A percentile compares a stretch with the other conserved stretches of the same genome.
phyloP scores from a whole-genome alignment of 2,888 invertebrate genomes.

The Lycaena phlaeas region DNA sequence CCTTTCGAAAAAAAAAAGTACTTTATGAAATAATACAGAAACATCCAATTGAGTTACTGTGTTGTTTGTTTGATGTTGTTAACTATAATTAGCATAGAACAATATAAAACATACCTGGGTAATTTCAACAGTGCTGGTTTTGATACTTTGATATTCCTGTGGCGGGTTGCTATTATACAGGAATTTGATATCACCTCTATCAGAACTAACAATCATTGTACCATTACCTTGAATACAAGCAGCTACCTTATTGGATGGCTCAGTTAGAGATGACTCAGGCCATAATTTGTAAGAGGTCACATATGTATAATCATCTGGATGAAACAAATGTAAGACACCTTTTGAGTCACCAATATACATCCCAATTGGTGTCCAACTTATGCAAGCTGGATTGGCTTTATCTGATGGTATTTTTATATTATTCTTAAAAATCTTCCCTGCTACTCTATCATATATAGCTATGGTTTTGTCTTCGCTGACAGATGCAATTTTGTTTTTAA shows the following conservation, averaged over 20 bases:
- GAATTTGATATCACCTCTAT: constrained; percentile 60
- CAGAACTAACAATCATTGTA: constrained; percentile 55
- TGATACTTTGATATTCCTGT: constrained; percentile 42
- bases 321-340: constrained; percentile 51
- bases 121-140: constrained; percentile 49
- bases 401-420: constrained; percentile 49
- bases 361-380: constrained; percentile 51
- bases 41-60: no score
- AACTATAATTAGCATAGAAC: no score
- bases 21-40: no score
- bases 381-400: constrained; percentile 53
- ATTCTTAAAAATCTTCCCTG: constrained; percentile 50
- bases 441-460: constrained; percentile 70
- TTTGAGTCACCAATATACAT: constrained; percentile 62
- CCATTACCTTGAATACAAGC: constrained; percentile 52
- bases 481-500: constrained; percentile 65
- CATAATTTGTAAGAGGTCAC: constrained; percentile 46
- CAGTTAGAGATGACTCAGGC: constrained; percentile 43
- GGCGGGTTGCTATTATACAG: constrained; percentile 59
- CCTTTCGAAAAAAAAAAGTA: no score
- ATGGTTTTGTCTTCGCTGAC: constrained; percentile 74
- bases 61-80: no score
- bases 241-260: constrained; percentile 52
- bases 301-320: constrained; percentile 42
- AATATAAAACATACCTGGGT: no score